Percentiles rank a stretch among this genome's conserved stretches.
phyloP scores from a whole-genome alignment of 2,888 invertebrate genomes.

The Clitarchus hookeri region DNA sequence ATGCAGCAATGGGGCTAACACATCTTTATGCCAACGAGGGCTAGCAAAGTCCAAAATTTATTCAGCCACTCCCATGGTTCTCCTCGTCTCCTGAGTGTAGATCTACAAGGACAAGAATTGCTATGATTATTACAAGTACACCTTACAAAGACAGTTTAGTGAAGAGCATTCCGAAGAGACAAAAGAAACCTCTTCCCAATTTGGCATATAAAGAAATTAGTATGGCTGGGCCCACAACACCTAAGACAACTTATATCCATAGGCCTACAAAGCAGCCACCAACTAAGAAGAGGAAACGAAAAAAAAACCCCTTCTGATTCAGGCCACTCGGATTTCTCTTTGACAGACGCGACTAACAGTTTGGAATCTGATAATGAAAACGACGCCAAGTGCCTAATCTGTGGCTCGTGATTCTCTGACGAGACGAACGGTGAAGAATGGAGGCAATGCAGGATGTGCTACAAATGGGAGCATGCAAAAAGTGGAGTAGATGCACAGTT shows the following conservation, averaged over 20 bases:
- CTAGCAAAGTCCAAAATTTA: not conserved
- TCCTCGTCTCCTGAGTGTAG: not conserved
- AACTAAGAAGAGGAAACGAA: not conserved
- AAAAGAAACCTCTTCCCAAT: not conserved
- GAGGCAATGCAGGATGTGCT: slow-evolving; percentile 14
- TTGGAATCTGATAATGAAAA: not conserved
- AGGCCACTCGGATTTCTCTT: not conserved
- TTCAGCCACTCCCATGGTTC: not conserved
- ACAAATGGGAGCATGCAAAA: not conserved
- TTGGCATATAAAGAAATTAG: not conserved
- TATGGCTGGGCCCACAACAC: not conserved
- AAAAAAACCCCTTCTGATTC: not conserved
- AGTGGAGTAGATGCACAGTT: not conserved
- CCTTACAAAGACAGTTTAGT: not conserved
- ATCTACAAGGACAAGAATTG: not conserved
- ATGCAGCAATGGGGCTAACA: not conserved
- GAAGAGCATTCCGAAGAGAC: not conserved
- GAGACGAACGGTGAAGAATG: not conserved
- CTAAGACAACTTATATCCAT: not conserved
- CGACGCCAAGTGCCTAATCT: not conserved
- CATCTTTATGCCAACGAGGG: not conserved
- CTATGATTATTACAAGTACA: not conserved
- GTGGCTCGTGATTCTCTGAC: not conserved
- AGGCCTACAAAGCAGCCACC: not conserved
- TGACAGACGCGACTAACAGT: not conserved